These are phyloP conservation scores for Circaetus gallicus DNA, from an alignment of 2,113 vertebrate species.

Conservation along the genomic window DNA sequence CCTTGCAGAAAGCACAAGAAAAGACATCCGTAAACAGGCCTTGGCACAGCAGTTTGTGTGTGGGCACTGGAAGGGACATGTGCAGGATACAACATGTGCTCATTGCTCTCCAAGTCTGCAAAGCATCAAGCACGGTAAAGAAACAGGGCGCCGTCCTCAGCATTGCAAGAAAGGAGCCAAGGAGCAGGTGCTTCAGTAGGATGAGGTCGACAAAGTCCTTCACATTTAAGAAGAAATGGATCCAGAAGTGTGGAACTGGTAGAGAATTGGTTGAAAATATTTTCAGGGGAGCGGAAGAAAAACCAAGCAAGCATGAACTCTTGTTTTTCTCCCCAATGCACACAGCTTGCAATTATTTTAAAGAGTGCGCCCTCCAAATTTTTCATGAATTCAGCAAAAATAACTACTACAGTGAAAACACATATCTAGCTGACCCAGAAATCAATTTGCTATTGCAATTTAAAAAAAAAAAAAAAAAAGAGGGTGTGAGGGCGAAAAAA, in stretches of 20 bases:
- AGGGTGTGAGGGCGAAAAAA: neutral
- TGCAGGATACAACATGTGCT: neutral
- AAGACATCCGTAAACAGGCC: neutral
- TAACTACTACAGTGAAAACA: neutral
- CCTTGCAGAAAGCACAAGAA: neutral
- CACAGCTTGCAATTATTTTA: neutral
- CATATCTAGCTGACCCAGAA: neutral
- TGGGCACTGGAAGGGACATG: neutral
- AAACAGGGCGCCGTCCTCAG: neutral
- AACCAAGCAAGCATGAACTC: neutral
- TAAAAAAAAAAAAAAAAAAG: neutral
- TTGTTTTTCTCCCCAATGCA: neutral
- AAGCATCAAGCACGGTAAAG: rapidly evolving
- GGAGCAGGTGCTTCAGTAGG: rapidly evolving
- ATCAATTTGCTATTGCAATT: neutral
- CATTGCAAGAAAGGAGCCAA: rapidly evolving
- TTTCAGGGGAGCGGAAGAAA: neutral
- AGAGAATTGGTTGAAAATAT: neutral
- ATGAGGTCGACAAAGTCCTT: neutral
- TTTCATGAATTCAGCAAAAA: neutral
- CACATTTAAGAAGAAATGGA: rapidly evolving
- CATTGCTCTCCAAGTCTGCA: neutral
- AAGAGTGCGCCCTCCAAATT: neutral
- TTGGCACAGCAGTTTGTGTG: neutral
- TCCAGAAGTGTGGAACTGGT: neutral